A percentile compares a stretch with the other conserved stretches of the same genome.
phyloP scores from a whole-genome alignment of 2,888 invertebrate genomes.

The Apeira syringaria region DNA sequence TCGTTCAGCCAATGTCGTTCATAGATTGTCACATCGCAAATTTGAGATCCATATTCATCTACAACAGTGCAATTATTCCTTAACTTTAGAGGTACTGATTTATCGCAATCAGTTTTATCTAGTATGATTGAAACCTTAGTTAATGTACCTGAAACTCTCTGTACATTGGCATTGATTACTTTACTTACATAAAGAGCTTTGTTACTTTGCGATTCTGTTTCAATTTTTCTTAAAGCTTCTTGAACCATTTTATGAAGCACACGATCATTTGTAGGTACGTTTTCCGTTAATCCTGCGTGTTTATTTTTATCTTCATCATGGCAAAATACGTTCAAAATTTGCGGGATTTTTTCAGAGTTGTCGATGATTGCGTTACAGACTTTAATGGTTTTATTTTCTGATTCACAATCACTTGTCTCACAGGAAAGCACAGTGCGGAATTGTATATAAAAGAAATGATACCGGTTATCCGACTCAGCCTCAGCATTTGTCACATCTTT shows the following conservation, averaged over 20 bases:
- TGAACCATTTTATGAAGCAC: slow-evolving; percentile 46
- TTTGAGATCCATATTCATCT: slow-evolving; percentile 47
- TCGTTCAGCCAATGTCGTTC: slow-evolving; percentile 54
- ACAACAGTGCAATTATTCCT: slow-evolving; percentile 51
- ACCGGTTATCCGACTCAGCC: slow-evolving; percentile 55
- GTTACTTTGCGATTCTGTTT: slow-evolving; percentile 42
- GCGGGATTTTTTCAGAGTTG: slow-evolving; percentile 59
- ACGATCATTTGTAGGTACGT: slow-evolving; percentile 50
- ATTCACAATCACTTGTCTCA: slow-evolving; percentile 50
- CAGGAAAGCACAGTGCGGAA: slow-evolving; percentile 55
- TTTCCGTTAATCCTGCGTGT: slow-evolving; percentile 33
- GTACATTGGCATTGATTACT: slow-evolving; percentile 53
- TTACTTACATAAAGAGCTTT: slow-evolving; percentile 53
- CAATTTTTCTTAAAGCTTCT: slow-evolving; percentile 54
- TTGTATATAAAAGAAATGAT: slow-evolving; percentile 59
- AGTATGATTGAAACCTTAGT: slow-evolving; percentile 54
- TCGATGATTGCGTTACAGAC: slow-evolving; percentile 82
- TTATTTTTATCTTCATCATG: slow-evolving; percentile 52
- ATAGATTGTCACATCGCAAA: slow-evolving; percentile 58
- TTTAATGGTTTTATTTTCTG: slow-evolving; percentile 56
- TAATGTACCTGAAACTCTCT: slow-evolving; percentile 49
- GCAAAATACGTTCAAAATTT: slow-evolving; percentile 78
- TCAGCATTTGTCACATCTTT: slow-evolving; percentile 58
- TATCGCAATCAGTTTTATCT: slow-evolving; percentile 56
- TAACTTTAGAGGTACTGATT: slow-evolving; percentile 39